Conservation (phyloP, 2,888 invertebrate species). For the Dione juno region DNA sequence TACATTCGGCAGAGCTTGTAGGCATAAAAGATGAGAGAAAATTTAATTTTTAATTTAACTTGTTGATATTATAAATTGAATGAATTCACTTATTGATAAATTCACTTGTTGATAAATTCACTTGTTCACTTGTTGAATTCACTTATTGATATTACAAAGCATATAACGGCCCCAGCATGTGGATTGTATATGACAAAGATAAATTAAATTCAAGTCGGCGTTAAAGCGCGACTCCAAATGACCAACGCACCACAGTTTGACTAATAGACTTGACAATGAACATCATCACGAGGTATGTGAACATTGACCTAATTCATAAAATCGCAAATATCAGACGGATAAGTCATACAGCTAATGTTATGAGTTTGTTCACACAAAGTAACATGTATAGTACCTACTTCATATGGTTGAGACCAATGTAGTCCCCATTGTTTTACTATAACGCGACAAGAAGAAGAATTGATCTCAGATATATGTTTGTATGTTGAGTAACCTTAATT, state of each 20-base stretch:
- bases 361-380: background rate
- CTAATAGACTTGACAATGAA: constrained; percentile 25
- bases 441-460: too few species aligned
- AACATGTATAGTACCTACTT: background rate
- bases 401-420: too few species aligned
- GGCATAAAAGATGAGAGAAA: background rate
- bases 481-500: background rate
- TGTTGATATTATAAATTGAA: too few species aligned
- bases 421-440: too few species aligned
- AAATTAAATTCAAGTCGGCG: background rate
- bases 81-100: background rate
- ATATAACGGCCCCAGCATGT: background rate
- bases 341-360: background rate
- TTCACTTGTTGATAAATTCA: too few species aligned
- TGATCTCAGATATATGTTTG: too few species aligned
- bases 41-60: too few species aligned
- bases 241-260: constrained; percentile 3
- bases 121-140: too few species aligned
- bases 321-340: constrained; percentile 1
- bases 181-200: background rate
- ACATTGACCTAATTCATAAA: constrained; percentile 19
- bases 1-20: background rate
- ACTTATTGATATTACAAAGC: too few species aligned
- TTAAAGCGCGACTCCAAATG: background rate
- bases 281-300: constrained; percentile 10